Evolutionary conservation across 2,888 invertebrate species (phyloP), one percentile per base, ranked within the genome.

Genomic region (Carterocephalus palaemon): DNA sequence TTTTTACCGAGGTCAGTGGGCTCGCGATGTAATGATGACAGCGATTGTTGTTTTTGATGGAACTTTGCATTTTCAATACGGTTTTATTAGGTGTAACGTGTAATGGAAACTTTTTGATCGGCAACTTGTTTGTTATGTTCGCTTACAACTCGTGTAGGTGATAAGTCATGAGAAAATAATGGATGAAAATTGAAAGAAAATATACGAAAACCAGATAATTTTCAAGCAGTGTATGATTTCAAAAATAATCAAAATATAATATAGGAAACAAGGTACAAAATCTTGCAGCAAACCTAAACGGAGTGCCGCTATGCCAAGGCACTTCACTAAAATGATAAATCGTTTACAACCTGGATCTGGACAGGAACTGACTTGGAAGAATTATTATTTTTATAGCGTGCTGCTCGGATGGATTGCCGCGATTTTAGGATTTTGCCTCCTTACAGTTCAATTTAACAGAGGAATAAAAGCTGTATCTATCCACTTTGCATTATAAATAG

Each of bases 321-420:
- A 23, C 43, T 36, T 29, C 9, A 12, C 36, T 16, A 17, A 22
- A 36, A 36, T 43, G 43, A 43, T 43, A 43, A 43, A 43, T 43
- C 43, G 43, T 55, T 57, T 51, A 36, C 34, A 37, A 46, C 53
- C 38, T 32, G 31, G 45, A 37, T 32, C 38, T 50, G 28, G 38
- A 37, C 50, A 24, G 15, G 39, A 41, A 19, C 56, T 51, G 62
- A 57, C 64, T 65, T 65, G 76, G 75, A 77, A 73, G 76, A 79
- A 79, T 82, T 79, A 82, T 81, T 80, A 81, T 81, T 82, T 82
- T 82, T 80, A 81, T 78, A 75, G 77, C 70, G 68, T 66, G 67
- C 70, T 75, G 65, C 70, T 71, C 70, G 67, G 75, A 79, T 75
- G 75, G 79, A 82, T 82, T 74, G 79, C 70, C 68, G 74, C 75